These are phyloP conservation scores for Odontamblyopus lacepedii DNA, from an alignment of 2,797 vertebrate species.

Conservation along the genomic window DNA sequence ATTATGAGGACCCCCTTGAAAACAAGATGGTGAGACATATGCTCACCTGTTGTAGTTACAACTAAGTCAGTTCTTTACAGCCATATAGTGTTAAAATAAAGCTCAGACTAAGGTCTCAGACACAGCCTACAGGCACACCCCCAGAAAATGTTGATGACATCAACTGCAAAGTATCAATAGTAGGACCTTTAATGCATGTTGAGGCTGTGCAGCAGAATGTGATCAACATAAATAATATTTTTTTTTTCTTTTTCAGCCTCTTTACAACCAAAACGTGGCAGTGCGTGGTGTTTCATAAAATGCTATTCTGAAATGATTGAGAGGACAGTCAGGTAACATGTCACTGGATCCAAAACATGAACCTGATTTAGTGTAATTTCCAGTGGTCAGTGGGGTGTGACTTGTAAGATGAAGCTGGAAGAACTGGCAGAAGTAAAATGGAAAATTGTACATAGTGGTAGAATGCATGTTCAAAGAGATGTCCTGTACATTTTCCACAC, in stretches of 20 bases:
- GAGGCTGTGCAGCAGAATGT: too few species aligned
- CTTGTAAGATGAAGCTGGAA: neutral
- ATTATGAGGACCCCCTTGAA: too few species aligned
- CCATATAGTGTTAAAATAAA: too few species aligned
- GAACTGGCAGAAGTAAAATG: conserved; percentile 6
- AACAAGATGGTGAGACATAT: too few species aligned
- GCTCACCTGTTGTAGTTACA: too few species aligned
- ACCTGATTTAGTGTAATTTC: conserved; percentile 5
- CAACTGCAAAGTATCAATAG: too few species aligned
- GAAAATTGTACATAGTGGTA: conserved; percentile 1
- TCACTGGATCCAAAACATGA: conserved; percentile 2
- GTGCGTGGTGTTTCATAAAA: neutral
- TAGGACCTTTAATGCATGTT: neutral
- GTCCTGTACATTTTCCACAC: conserved; percentile 17
- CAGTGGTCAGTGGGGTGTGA: conserved; percentile 15
- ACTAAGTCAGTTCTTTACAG: too few species aligned
- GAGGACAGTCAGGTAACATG: neutral
- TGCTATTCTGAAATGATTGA: neutral
- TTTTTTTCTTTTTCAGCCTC: too few species aligned
- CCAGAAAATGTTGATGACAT: too few species aligned
- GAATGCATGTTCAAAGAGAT: conserved; percentile 1
- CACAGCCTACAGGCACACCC: too few species aligned
- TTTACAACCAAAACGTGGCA: neutral
- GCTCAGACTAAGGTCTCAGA: too few species aligned
- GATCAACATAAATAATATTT: too few species aligned